Percentiles rank a stretch among this genome's conserved stretches.
These are phyloP conservation scores for Papilio xuthus DNA, from an alignment of 1,140 invertebrate species.

Conservation along the genomic window DNA sequence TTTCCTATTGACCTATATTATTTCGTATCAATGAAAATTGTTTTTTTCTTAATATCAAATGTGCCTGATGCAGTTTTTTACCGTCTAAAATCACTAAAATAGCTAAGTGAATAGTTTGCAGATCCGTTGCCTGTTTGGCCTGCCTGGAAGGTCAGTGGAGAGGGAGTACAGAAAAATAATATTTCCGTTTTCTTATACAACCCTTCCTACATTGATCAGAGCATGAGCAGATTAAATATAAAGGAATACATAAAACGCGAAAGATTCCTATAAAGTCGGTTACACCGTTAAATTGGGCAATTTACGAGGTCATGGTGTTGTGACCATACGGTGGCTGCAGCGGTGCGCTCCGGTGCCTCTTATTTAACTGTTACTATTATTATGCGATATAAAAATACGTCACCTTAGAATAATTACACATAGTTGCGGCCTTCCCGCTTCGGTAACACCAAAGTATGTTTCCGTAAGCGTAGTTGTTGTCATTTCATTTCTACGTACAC, in stretches of 20 bases:
- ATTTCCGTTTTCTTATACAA: no score
- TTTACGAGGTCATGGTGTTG: conserved; percentile 59
- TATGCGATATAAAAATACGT: conserved; percentile 64
- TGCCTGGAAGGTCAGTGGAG: no score
- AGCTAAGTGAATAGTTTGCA: no score
- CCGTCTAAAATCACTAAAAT: no score
- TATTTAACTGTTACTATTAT: conserved; percentile 59
- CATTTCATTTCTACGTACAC: background rate
- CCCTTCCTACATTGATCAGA: background rate
- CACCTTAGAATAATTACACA: conserved; percentile 60
- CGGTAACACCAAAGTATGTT: conserved; percentile 33
- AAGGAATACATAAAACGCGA: conserved; percentile 35
- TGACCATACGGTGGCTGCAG: conserved; percentile 62
- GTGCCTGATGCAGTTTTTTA: no score
- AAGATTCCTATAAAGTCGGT: conserved; percentile 41
- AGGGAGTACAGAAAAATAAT: no score
- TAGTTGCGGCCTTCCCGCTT: conserved; percentile 52
- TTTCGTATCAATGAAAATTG: no score
- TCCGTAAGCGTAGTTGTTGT: conserved; percentile 5
- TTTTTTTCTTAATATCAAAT: no score
- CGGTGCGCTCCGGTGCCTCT: conserved; percentile 46
- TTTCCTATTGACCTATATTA: background rate
- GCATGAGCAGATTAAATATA: background rate
- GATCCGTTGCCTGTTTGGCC: no score
- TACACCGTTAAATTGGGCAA: conserved; percentile 77